Evolutionary conservation across 2,113 vertebrate species (phyloP), one percentile per base, ranked within the genome.

Genomic region (Pelobates fuscus): DNA sequence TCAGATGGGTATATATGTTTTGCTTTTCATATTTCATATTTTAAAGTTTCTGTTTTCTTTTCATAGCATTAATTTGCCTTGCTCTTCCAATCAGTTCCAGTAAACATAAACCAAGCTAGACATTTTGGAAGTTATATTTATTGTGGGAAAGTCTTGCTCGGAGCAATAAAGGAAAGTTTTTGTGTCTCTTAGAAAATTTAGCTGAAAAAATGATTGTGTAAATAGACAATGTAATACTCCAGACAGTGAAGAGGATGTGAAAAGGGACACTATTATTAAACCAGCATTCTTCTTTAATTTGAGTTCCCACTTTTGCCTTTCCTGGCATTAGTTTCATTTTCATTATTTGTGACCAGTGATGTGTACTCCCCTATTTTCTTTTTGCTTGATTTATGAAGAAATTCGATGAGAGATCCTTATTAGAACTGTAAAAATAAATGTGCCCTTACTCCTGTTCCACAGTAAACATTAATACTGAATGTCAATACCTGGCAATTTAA

Each of bases 121-220:
- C 5, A 10, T 37, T 37, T 37, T 37, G 32, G 10, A 37, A 37
- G 32, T 24, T 52, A 23, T 54, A 6, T 26, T 20, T 63, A 20
- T 62, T 32, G 14, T 63, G 37, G 41, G 70, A 54, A 61, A 24
- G 8, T 29, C 25, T n/a, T 54, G 58, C 25, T 46, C 61, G 24
- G 41, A 29, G 69, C 32, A 60, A 71, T 71, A 71, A 71, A 60
- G 23, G 8, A 71, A 71, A 61, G 21, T 49, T 23, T 62, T n/a
- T n/a, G 46, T n/a, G 24, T 23, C 20, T 54, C 26, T 37, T 18
- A 3, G 29, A 54, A 72, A 54, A 72, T 18, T 61, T 59, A 52
- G 61, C 44, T 72, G 70, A 63, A 29, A 63, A 54, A 30, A 63
- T 54, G n/a, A 44, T 37, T 54, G 44, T 37, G 43, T 26, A 52